Conservation (phyloP, 1,140 invertebrate species). For the Ditylenchus dipsaci region DNA sequence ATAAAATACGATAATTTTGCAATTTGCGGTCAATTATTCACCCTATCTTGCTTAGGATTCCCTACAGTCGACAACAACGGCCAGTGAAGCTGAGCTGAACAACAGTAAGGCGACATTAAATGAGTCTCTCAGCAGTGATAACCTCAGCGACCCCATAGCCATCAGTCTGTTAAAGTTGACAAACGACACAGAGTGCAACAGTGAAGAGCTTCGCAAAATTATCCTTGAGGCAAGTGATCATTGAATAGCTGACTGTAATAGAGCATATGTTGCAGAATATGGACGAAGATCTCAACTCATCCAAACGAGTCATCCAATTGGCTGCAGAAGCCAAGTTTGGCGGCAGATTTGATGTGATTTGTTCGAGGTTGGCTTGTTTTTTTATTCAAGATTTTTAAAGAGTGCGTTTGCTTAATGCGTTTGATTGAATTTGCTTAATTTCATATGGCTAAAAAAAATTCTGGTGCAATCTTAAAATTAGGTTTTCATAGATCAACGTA, state of each 20-base stretch:
- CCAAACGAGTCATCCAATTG: conserved; percentile 41
- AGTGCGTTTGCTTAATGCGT: too few relatives aligned
- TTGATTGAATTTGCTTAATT: too few relatives aligned
- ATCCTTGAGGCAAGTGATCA: conserved; percentile 28
- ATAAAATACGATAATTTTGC: too few relatives aligned
- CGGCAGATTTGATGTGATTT: conserved; percentile 47
- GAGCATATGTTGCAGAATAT: conserved; percentile 27
- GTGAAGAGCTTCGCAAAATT: conserved; percentile 36
- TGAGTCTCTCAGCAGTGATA: background rate
- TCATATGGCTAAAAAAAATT: too few relatives aligned
- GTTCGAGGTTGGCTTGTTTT: conserved; percentile 1
- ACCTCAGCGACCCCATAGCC: conserved; percentile 29
- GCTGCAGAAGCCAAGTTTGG: conserved; percentile 46
- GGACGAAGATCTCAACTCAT: conserved; percentile 37
- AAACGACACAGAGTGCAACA: conserved; percentile 46
- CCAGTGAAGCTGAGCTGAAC: background rate
- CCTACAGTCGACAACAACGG: background rate
- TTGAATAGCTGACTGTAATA: background rate
- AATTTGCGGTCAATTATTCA: too few relatives aligned
- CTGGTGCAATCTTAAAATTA: too few relatives aligned
- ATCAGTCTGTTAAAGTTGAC: conserved; percentile 37
- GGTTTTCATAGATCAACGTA: too few relatives aligned
- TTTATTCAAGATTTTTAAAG: background rate
- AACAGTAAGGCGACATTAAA: background rate
- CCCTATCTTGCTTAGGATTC: too few relatives aligned